These are phyloP conservation scores for Eristalinus aeneus DNA, from an alignment of 2,888 invertebrate genomes.

Conservation along the genomic window DNA sequence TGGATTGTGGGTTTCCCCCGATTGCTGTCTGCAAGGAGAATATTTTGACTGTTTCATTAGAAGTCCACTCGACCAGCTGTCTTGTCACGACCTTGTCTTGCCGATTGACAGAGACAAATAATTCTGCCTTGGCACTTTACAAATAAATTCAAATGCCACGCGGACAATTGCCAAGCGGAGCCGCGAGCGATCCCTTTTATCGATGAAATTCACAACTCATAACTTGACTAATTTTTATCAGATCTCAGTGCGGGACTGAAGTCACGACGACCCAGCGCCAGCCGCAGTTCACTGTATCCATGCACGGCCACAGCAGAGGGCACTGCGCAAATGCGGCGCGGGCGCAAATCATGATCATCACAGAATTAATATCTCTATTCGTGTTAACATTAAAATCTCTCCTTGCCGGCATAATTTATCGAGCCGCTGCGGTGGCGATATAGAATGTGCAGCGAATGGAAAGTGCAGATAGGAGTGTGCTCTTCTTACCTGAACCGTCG, in stretches of 20 bases:
- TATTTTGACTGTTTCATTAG: too few relatives aligned
- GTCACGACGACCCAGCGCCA: constrained; percentile 2
- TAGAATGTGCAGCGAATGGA: constrained; percentile 1
- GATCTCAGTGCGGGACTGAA: constrained; percentile 47
- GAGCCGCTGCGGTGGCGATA: not conserved
- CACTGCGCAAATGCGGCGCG: constrained; percentile 16
- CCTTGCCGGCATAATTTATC: constrained; percentile 55
- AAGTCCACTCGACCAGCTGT: too few relatives aligned
- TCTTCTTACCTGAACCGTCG: constrained; percentile 88
- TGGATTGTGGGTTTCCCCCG: not conserved
- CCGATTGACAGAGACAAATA: too few relatives aligned
- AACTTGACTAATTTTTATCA: constrained; percentile 40
- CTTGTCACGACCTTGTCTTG: too few relatives aligned
- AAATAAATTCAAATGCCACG: too few relatives aligned
- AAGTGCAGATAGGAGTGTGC: constrained; percentile 29
- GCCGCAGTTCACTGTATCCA: not conserved
- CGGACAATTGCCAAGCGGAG: not conserved
- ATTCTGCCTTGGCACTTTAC: too few relatives aligned
- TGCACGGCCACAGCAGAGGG: not conserved
- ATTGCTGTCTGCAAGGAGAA: too few relatives aligned
- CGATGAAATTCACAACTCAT: constrained; percentile 56
- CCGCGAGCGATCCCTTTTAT: constrained; percentile 52
- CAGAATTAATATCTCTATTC: constrained; percentile 69
- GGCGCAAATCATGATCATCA: constrained; percentile 61
- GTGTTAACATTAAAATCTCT: constrained; percentile 69